Evolutionary conservation across 2,888 invertebrate species (phyloP).

Genomic region (Polymixis lichenea): DNA sequence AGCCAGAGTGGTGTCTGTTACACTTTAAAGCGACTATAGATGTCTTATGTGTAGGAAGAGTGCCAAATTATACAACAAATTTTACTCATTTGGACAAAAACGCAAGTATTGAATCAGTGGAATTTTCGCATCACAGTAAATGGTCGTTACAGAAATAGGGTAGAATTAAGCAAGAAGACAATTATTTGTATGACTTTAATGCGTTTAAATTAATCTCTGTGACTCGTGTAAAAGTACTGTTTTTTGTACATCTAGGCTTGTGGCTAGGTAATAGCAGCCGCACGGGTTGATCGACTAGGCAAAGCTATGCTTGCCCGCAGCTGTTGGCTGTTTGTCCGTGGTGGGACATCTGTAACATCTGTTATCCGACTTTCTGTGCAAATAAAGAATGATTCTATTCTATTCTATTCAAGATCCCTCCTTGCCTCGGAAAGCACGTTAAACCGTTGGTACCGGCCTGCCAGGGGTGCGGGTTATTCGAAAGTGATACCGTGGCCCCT

Average conservation of each 20-base stretch:
- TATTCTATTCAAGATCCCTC: no score
- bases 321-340: no score
- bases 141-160: conserved; percentile 2
- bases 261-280: no score
- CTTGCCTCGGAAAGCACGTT: no score
- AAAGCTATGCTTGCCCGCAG: no score
- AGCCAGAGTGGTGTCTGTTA: conserved; percentile 60
- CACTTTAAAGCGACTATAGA: conserved; percentile 48
- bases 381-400: no score
- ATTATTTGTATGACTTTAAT: conserved; percentile 15
- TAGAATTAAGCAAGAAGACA: background rate
- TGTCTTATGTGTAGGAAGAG: conserved; percentile 21
- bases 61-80: conserved; percentile 28
- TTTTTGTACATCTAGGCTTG: background rate
- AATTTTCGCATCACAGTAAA: background rate
- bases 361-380: no score
- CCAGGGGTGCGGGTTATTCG: no score
- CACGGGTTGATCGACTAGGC: no score
- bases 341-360: no score
- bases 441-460: no score
- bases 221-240: conserved; percentile 7
- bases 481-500: no score
- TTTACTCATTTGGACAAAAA: conserved; percentile 21
- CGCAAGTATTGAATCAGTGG: background rate
- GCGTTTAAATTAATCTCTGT: background rate